Evolutionary conservation across 2,888 invertebrate species (phyloP), one percentile per base, ranked within the genome.

Genomic region (Scrobipalpa costella): DNA sequence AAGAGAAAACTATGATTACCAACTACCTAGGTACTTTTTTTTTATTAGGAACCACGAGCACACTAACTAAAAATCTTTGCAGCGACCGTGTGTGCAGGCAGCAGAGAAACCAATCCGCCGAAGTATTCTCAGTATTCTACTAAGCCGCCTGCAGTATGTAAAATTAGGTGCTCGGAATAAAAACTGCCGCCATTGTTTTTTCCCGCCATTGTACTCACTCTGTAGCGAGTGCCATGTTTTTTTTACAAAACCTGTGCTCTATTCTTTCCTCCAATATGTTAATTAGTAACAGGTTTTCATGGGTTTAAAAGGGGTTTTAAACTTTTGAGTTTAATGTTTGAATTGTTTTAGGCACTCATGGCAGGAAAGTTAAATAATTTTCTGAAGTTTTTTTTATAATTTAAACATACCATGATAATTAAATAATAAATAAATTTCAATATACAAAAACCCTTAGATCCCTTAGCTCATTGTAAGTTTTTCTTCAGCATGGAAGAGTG

Each of bases 171-270:
- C 67, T 67, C 68, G 61, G 71, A 80, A 81, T 74, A 80, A 79
- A 80, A 83, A 78, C 71, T 73, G 64, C 73, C 78, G 77, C 76
- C 73, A 79, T 87, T 86, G 86, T 86, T 77, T 79, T 75, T 79
- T 75, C 73, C 63, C 65, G 67, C 72, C 65, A 77, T 81, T 82
- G 83, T 49, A 49, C 49, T 49, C 21, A 60, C 55, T 63, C 62
- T 33, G 64, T 27, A 33, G 19, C 34, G 27, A 55, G 55, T 15
- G 15, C n/a, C n/a, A 15, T 15, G 44, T 44, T 44, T 44, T 44
- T 44, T 7, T 36, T 7, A 27, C 27, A 27, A 27, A 27, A 27
- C 27, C 27, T 27, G 27, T 27, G 27, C 27, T 27, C 44, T 15
- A 15, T 44, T 44, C 44, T 44, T 44, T 44, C 40, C 15, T 44